Evolutionary conservation across 2,797 vertebrate genomes (phyloP), one percentile per base, ranked within the genome.

Genomic region (Phataginus tetradactyla): DNA sequence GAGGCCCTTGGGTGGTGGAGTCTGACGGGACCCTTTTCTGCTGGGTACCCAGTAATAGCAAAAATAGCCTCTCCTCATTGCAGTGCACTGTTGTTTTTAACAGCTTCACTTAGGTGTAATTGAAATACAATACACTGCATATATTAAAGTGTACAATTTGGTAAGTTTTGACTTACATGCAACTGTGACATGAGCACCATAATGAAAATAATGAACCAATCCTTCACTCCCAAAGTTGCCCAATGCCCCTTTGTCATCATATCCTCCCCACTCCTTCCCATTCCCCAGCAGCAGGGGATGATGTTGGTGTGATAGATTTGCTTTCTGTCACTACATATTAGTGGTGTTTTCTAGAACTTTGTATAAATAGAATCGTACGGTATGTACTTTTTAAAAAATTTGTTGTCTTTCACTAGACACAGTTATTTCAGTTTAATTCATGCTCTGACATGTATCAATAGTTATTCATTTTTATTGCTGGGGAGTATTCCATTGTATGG

Each of bases 331-430:
- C 7, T 51, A 32, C n/a, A 18, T 18, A 14, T 69, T 93, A 85
- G 81, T 86, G 90, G 32, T 20, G 32, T 66, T 64, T 96, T 83
- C 42, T 89, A 91, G 42, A 88, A 64, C 92, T 90, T 86, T 92
- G 53, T 66, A 11, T 63, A 45, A 68, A 75, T 61, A 64, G 37
- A 83, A 57, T 80, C 37, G 66, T 32, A 66, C 10, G 39, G 11
- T 49, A 21, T 39, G 3, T 42, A 17, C 21, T 37, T 12, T 90
- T 45, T 12, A 45, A 11, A 45, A 1, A 32, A 42, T 84, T 71
- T 53, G 53, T 45, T 63, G 94, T 87, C 57, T 92, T 86, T 84
- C 37, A 37, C 25, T 72, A n/a, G 53, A 25, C 7, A 20, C 51
- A 39, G 32, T 90, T 72, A 64, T 49, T 86, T 83, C 66, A 90